Base-by-base conservation (phyloP, 2,113 vertebrate species). In the Scomber japonicus region DNA sequence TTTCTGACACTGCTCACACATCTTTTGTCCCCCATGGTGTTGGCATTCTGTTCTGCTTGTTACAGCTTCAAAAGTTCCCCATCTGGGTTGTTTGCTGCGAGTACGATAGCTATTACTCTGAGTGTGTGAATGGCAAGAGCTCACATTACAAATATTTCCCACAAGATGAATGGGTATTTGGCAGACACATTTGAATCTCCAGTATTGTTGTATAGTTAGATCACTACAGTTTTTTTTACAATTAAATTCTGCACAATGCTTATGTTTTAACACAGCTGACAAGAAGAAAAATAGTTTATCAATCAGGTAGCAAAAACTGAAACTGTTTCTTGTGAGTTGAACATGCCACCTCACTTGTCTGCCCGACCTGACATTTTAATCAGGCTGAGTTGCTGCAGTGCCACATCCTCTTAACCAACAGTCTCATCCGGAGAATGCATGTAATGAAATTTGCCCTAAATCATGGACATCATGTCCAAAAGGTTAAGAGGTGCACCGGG, bases 401-500 rank as follows among this genome's bases (percentile, higher is more conserved):
- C 86, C 89, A 88, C 89, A 91, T 93, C 93, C 91, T 80, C 88
- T 92, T 72, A 85, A 83, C 63, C 89, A 81, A 77, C 80, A 88
- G 84, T 85, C 92, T 92, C 90, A 93, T 94, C 91, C 91, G 69
- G 89, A 93, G 92, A 94, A 94, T 90, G 88, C 85, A 75, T 91
- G 92, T 95, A 95, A 95, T 95, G 91, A 94, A 95, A 95, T 95
- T 93, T 94, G 88, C 84, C 87, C 92, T 94, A 92, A 94, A 94
- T 95, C 92, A 92, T 63, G 86, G 92, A 92, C 93, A 90, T 93
- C 91, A 86, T 92, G 94, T 94, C 93, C 80, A 81, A 92, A 87
- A 95, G 95, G 95, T 96, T 93, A 95, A 94, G 90, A 86, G 89
- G 91, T 89, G 89, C 92, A 75, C 69, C 64, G 88, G 94, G 91